phyloP scores from a whole-genome alignment of 2,113 vertebrate species.

The Pantherophis guttatus region DNA sequence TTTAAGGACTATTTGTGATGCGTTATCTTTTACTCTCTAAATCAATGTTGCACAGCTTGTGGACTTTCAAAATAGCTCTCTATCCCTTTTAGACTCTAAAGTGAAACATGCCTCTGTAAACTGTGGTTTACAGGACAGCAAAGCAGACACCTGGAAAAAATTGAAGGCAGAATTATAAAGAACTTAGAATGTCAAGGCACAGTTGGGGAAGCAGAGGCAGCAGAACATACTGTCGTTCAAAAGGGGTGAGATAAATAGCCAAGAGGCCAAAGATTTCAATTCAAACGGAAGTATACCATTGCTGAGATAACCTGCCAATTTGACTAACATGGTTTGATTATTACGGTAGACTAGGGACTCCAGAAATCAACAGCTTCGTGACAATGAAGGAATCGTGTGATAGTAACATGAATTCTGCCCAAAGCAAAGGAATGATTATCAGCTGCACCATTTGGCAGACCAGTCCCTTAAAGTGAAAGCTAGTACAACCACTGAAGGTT shows the following conservation, averaged over 20 bases:
- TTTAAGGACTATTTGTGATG: constrained; percentile 25
- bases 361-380: background rate
- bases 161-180: constrained; percentile 4
- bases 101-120: background rate
- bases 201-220: background rate
- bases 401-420: background rate
- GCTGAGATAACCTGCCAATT: background rate
- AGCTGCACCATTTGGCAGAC: background rate
- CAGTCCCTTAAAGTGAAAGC: background rate
- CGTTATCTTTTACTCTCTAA: constrained; percentile 54
- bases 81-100: background rate
- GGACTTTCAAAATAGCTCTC: background rate
- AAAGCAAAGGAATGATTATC: background rate
- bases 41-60: constrained; percentile 32
- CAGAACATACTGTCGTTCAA: background rate
- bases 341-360: background rate
- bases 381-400: background rate
- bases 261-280: background rate
- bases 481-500: background rate
- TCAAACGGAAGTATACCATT: background rate
- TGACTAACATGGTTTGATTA: background rate
- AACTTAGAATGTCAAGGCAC: constrained; percentile 9
- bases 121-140: background rate
- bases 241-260: background rate
- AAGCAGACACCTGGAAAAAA: constrained; percentile 29